Base-by-base conservation (phyloP, 2,888 invertebrate genomes). In the Vanessa cardui region DNA sequence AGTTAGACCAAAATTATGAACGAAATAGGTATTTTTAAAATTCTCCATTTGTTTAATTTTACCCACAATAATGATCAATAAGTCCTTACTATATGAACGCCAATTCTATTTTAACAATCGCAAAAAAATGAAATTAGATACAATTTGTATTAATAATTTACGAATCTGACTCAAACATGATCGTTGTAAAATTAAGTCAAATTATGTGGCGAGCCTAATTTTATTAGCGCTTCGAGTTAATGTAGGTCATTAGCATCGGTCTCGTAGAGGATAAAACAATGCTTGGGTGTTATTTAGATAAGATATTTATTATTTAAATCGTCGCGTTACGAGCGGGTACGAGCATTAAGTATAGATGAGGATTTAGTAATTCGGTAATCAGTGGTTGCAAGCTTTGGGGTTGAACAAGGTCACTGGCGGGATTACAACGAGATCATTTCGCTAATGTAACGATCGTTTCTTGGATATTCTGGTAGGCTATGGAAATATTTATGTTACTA, bases 251-350 rank as follows among this genome's bases (percentile, higher is more conserved):
- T 92, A 91, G 80, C 71, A 68, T 69, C 73, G 72, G 78, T 82
- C 85, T 84, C 80, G 79, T 81, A 78, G 81, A 77, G 81, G 82
- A 81, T 82, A 86, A 87, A 86, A 88, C 89, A 90, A 90, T 90
- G 89, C 81, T 80, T 80, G 81, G 83, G 83, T 89, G 89, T 90
- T 91, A 90, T 91, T 91, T 90, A 88, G 89, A 87, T 89, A 89
- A 89, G 85, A 90, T 92, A 90, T 91, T 90, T 92, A 92, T 92
- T 91, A 92, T 92, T 91, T 90, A 90, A 92, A 92, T 90, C 90
- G 85, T 52, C 33, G 73, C 89, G 85, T 72, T 76, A 73, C 72
- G 76, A 75, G 72, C 75, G 77, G 77, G 77, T 76, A 76, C 74
- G 83, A 81, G 83, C 80, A 79, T 80, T 92, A 92, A 92, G 89